Percentiles rank a stretch among this genome's conserved stretches.
phyloP scores from a whole-genome alignment of 2,797 vertebrate genomes.

The Artibeus jamaicensis region DNA sequence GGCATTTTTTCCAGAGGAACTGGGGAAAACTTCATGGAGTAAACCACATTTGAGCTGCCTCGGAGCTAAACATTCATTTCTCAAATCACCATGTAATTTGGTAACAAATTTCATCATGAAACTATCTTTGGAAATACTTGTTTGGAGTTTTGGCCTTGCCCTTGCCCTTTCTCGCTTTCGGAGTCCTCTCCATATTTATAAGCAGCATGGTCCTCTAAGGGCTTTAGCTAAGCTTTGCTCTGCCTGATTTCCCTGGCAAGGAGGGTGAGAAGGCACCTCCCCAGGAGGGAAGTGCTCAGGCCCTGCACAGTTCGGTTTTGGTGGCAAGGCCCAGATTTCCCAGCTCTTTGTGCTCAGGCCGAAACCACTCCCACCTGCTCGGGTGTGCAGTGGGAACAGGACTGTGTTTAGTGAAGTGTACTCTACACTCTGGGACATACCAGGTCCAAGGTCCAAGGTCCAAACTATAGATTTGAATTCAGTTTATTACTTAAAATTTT shows the following conservation, averaged over 20 bases:
- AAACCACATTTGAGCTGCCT: neutral
- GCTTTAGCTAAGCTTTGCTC: neutral
- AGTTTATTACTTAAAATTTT: conserved; percentile 15
- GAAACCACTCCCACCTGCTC: neutral
- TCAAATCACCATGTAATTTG: neutral
- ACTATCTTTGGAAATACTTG: neutral
- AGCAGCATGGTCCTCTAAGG: neutral
- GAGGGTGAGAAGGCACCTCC: neutral
- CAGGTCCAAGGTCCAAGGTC: no score
- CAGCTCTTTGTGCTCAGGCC: neutral
- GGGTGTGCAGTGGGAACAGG: neutral
- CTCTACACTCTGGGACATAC: neutral
- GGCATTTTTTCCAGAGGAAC: neutral
- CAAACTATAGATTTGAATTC: neutral
- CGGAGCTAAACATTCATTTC: neutral
- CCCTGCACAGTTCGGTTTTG: neutral
- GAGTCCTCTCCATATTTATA: neutral
- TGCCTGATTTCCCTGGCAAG: neutral
- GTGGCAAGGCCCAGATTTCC: neutral
- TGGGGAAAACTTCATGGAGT: neutral
- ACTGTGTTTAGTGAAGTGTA: neutral
- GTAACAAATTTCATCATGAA: neutral
- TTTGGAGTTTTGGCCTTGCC: neutral
- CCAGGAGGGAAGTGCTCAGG: neutral
- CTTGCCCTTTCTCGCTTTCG: neutral